A percentile compares a stretch with the other conserved stretches of the same genome.
phyloP scores from a whole-genome alignment of 92 coral and sea anemone species.

The Epizoanthus ramosus region DNA sequence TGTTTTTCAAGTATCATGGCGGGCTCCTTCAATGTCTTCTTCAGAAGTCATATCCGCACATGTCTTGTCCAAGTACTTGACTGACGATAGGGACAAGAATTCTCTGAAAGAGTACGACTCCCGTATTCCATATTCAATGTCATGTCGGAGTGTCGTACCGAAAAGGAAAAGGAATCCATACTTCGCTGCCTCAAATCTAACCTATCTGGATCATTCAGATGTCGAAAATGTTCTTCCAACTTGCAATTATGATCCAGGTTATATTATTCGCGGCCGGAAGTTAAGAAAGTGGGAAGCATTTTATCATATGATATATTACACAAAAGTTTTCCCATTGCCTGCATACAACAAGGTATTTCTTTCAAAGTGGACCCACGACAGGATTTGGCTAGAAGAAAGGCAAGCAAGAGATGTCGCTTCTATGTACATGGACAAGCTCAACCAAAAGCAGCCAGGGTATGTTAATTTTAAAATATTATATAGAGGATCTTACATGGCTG shows the following conservation, averaged over 20 bases:
- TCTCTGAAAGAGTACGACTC: slow-evolving; percentile 16
- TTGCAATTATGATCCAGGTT: background rate
- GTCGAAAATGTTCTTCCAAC: background rate
- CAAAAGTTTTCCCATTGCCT: background rate
- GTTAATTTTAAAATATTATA: background rate
- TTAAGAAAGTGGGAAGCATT: background rate
- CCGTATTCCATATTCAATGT: too few species aligned
- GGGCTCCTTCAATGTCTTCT: background rate
- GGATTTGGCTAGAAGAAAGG: slow-evolving; percentile 36
- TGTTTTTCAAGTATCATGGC: slow-evolving; percentile 48
- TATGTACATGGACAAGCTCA: slow-evolving; percentile 50
- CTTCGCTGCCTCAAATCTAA: too few species aligned
- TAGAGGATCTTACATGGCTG: too few species aligned
- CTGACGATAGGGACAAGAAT: slow-evolving; percentile 2
- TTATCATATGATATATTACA: background rate
- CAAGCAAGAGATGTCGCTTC: slow-evolving; percentile 40
- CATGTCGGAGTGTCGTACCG: too few species aligned
- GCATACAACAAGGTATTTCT: background rate
- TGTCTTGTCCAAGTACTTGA: slow-evolving; percentile 5
- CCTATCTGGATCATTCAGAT: background rate
- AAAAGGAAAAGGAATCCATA: too few species aligned
- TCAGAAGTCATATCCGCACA: slow-evolving; percentile 7
- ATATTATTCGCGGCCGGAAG: too few species aligned
- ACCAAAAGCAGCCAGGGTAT: slow-evolving; percentile 54
- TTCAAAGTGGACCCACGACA: too few species aligned